Evolutionary conservation across 2,888 invertebrate species (phyloP).

Genomic region (Acrobasis suavella): DNA sequence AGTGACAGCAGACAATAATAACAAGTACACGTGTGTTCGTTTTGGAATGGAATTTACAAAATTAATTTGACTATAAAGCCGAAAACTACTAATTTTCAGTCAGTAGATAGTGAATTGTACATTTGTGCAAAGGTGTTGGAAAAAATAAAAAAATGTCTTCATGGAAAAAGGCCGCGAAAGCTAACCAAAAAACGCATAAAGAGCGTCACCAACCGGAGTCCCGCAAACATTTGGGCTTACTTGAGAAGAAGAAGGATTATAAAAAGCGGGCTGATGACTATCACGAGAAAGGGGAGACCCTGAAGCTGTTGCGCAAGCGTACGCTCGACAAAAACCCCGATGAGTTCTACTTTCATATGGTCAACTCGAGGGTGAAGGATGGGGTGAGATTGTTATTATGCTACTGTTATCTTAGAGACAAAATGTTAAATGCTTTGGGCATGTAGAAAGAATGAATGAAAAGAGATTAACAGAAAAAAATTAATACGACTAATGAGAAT

Average conservation of each 20-base stretch:
- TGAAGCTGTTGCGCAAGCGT: slow-evolving; percentile 91
- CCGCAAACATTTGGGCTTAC: slow-evolving; percentile 88
- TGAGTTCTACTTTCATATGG: slow-evolving; percentile 99
- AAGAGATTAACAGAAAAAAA: too few relatives aligned
- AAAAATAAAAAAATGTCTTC: slow-evolving; percentile 87
- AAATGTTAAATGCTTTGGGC: too few relatives aligned
- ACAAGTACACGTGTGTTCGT: neutral
- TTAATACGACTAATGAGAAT: too few relatives aligned
- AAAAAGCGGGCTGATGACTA: slow-evolving; percentile 89
- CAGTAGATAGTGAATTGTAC: neutral
- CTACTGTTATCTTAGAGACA: neutral
- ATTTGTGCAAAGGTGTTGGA: neutral
- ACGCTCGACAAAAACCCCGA: slow-evolving; percentile 97
- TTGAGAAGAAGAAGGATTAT: slow-evolving; percentile 96
- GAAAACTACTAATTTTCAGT: neutral
- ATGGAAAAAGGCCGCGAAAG: slow-evolving; percentile 94
- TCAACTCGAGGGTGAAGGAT: slow-evolving; percentile 88
- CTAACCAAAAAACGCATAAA: slow-evolving; percentile 91
- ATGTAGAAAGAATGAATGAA: too few relatives aligned
- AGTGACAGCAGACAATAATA: neutral
- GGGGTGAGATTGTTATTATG: slow-evolving; percentile 66
- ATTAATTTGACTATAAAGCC: neutral
- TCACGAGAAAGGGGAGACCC: slow-evolving; percentile 90
- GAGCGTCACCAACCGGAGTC: slow-evolving; percentile 93
- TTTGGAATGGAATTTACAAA: neutral